Evolutionary conservation across 37 sponge, comb jelly and placozoan species (phyloP).

Genomic region (Halisarca cf. caerulea): DNA sequence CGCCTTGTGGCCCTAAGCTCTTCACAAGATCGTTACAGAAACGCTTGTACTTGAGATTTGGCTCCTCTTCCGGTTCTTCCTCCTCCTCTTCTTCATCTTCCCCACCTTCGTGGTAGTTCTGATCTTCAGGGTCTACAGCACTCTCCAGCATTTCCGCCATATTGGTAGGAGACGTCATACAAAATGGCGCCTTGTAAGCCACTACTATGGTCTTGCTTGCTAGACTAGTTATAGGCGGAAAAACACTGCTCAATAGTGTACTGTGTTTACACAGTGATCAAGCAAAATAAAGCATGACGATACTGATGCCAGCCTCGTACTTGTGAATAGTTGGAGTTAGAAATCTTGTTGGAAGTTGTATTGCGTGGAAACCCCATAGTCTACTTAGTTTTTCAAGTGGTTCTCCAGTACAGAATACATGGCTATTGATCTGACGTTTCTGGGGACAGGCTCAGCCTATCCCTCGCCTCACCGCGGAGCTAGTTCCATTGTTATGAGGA

Average conservation of each 20-base stretch:
- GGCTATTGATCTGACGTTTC: constrained; percentile 74
- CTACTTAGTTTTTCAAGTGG: not conserved
- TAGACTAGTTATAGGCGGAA: too few relatives aligned
- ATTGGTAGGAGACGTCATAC: not conserved
- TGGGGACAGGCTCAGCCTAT: constrained; percentile 91
- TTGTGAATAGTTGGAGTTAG: too few relatives aligned
- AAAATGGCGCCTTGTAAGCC: too few relatives aligned
- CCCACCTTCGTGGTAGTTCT: not conserved
- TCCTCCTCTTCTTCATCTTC: constrained; percentile 33
- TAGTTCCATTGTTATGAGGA: constrained; percentile 69
- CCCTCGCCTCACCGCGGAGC: constrained; percentile 85
- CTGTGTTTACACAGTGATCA: too few relatives aligned
- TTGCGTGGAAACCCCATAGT: too few relatives aligned
- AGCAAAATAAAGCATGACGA: too few relatives aligned
- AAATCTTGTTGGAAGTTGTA: too few relatives aligned
- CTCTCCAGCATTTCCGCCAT: constrained; percentile 1
- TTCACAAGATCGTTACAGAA: constrained; percentile 67
- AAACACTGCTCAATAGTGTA: too few relatives aligned
- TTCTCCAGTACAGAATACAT: not conserved
- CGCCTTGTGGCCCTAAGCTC: constrained; percentile 32
- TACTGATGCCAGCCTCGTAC: too few relatives aligned
- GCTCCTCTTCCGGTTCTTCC: constrained; percentile 79
- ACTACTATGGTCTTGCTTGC: too few relatives aligned
- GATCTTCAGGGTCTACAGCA: not conserved
- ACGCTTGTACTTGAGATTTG: constrained; percentile 80